Evolutionary conservation across 2,888 invertebrate species (phyloP).

Genomic region (Lochmaea capreae): DNA sequence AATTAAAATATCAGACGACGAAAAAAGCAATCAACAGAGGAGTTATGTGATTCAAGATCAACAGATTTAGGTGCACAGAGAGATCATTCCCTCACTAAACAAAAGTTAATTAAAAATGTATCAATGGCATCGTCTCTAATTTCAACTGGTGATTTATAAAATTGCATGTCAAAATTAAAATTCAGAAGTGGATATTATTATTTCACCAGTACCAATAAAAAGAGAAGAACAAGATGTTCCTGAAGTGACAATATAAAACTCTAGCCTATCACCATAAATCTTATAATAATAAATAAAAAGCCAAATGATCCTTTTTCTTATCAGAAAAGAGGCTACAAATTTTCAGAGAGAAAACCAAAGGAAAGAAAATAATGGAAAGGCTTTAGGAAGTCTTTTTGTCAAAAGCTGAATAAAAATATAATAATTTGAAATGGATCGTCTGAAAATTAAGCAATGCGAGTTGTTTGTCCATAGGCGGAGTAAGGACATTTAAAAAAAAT

Average conservation of each 20-base stretch:
- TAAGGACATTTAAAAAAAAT: neutral
- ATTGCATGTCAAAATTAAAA: neutral
- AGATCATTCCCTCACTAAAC: too few relatives aligned
- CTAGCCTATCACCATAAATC: conserved; percentile 14
- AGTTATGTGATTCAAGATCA: too few relatives aligned
- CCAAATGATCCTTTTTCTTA: conserved; percentile 15
- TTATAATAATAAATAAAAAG: conserved; percentile 16
- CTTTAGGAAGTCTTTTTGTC: conserved; percentile 52
- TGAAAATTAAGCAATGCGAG: conserved; percentile 51
- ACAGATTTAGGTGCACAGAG: too few relatives aligned
- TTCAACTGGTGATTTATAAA: neutral
- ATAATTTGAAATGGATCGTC: conserved; percentile 64
- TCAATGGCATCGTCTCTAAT: neutral
- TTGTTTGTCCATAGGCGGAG: conserved; percentile 20
- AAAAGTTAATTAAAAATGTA: too few relatives aligned
- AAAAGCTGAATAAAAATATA: conserved; percentile 61
- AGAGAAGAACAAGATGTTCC: conserved; percentile 3
- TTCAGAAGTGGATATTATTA: neutral
- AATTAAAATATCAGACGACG: too few relatives aligned
- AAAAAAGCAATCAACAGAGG: too few relatives aligned
- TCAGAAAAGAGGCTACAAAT: conserved; percentile 19
- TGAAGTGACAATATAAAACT: neutral
- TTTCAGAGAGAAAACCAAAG: conserved; percentile 5
- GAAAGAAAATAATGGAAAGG: conserved; percentile 48
- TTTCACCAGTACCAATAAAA: neutral